These are phyloP conservation scores for Philantomba maxwellii DNA, from an alignment of 2,113 vertebrate genomes.

Conservation along the genomic window DNA sequence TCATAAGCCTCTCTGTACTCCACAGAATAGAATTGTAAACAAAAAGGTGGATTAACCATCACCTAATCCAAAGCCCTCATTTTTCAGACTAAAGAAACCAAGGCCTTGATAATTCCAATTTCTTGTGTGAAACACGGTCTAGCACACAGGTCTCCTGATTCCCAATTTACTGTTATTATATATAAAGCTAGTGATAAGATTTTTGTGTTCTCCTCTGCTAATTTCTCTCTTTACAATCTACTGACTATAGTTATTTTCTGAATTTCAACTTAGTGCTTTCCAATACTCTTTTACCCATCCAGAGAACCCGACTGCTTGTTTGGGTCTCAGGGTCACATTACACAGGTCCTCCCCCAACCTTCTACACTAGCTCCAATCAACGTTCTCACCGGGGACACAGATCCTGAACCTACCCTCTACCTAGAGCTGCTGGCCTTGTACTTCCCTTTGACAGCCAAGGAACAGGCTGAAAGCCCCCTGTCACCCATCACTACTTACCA, in stretches of 20 bases:
- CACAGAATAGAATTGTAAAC: neutral
- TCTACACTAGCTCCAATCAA: neutral
- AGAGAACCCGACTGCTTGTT: neutral
- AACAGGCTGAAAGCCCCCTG: neutral
- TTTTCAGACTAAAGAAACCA: neutral
- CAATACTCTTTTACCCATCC: neutral
- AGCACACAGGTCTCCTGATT: neutral
- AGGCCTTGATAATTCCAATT: neutral
- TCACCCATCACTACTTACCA: neutral
- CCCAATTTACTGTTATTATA: neutral
- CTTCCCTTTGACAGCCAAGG: neutral
- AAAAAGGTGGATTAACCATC: neutral
- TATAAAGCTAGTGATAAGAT: slow-evolving; percentile 9
- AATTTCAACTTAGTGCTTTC: neutral
- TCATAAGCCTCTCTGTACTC: neutral
- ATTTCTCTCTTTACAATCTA: neutral
- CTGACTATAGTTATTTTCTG: neutral
- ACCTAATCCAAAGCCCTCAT: neutral
- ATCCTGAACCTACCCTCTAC: neutral
- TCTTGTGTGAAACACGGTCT: neutral
- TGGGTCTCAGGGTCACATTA: neutral
- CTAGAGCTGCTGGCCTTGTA: neutral
- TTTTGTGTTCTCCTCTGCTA: neutral
- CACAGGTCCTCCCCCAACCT: neutral
- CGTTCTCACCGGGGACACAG: neutral